Percentiles rank a stretch among this genome's conserved stretches.
These are phyloP conservation scores for Plectrocnemia conspersa DNA, from an alignment of 1,140 invertebrate species.

Conservation along the genomic window DNA sequence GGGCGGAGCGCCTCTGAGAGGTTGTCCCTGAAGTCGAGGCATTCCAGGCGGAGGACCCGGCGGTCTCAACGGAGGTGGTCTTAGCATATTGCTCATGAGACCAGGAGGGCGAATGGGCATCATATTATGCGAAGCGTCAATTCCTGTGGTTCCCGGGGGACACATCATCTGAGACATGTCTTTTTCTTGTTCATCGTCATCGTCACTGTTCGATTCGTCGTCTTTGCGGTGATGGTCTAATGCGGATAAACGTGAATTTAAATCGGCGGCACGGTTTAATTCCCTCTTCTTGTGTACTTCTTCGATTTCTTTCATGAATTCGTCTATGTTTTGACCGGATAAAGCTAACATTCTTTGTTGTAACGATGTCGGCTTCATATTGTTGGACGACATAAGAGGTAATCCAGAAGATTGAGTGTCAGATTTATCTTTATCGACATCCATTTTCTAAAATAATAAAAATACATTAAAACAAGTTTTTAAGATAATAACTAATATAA, in stretches of 20 bases:
- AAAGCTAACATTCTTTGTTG: conserved; percentile 81
- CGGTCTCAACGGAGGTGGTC: conserved; percentile 57
- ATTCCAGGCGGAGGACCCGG: conserved; percentile 38
- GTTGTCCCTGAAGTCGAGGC: conserved; percentile 40
- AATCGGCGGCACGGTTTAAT: conserved; percentile 59
- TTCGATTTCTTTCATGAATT: conserved; percentile 89
- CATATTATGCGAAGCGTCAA: conserved; percentile 36
- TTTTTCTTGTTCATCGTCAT: conserved; percentile 20
- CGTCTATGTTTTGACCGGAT: conserved; percentile 85
- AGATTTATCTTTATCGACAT: conserved; percentile 20
- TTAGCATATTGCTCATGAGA: conserved; percentile 52
- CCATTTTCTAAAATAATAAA: conserved; percentile 16
- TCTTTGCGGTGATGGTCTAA: conserved; percentile 42
- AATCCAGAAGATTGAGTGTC: conserved; percentile 20
- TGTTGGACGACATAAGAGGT: background rate
- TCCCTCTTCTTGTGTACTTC: conserved; percentile 73
- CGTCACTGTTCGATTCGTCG: conserved; percentile 46
- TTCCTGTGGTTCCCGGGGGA: conserved; percentile 37
- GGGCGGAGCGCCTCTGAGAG: conserved; percentile 52
- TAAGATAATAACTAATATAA: conserved; percentile 9
- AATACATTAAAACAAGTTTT: background rate
- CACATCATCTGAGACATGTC: conserved; percentile 41
- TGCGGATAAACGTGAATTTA: conserved; percentile 51
- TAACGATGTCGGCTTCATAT: conserved; percentile 63
- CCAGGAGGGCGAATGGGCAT: conserved; percentile 36